A percentile compares a stretch with the other conserved stretches of the same genome.
Conservation (phyloP, 2,797 vertebrate genomes). For the Crax fasciolata region DNA sequence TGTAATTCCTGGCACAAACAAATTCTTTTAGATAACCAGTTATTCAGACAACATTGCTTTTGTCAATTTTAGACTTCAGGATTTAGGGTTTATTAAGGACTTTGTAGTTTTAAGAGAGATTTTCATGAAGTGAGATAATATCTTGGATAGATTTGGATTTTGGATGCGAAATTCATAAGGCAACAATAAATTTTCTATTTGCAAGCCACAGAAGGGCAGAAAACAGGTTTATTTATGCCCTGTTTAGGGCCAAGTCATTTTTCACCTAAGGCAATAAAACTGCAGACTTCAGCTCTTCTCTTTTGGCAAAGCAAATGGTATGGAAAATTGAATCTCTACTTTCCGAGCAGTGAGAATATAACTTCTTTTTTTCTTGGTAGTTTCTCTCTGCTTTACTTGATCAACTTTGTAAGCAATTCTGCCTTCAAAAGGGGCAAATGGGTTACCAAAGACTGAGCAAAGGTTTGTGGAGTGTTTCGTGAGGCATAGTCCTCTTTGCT, state of each 20-base stretch:
- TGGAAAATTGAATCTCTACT: constrained; percentile 45
- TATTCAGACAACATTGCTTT: constrained; percentile 25
- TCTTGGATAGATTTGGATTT: constrained; percentile 47
- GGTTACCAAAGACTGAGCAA: neutral
- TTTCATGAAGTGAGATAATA: constrained; percentile 16
- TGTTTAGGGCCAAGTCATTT: constrained; percentile 32
- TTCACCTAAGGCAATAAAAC: constrained; percentile 43
- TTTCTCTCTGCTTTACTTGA: neutral
- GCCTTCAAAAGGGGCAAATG: neutral
- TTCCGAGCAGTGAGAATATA: neutral
- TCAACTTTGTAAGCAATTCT: neutral
- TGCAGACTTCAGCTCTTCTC: constrained; percentile 27
- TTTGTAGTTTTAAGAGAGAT: neutral
- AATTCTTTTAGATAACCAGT: neutral
- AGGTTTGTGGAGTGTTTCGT: neutral
- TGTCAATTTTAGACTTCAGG: neutral
- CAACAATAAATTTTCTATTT: constrained; percentile 43
- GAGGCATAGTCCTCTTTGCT: neutral
- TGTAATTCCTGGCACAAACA: neutral
- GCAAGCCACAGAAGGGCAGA: neutral
- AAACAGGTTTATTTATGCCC: constrained; percentile 52
- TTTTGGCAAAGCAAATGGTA: constrained; percentile 40
- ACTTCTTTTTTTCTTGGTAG: neutral
- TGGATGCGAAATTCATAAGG: constrained; percentile 27
- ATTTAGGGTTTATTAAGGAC: neutral